phyloP scores from a whole-genome alignment of 2,113 vertebrate species.

The Hemicordylus capensis region DNA sequence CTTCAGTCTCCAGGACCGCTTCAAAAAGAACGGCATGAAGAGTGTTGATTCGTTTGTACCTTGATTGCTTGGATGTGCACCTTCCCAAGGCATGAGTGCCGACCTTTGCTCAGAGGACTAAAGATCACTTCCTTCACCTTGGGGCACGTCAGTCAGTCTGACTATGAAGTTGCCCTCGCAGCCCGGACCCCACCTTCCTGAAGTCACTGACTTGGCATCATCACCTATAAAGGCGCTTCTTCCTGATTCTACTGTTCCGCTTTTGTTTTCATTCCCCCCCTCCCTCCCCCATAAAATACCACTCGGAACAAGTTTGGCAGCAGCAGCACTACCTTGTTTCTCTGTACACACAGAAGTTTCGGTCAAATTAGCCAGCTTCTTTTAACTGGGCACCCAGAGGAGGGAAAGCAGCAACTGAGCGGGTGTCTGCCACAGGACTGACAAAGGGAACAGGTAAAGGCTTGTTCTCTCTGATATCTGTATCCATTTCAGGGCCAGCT shows the following conservation, averaged over 20 bases:
- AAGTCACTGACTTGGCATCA: background rate
- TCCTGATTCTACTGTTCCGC: slow-evolving; percentile 12
- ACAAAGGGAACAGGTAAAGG: background rate
- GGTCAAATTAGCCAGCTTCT: background rate
- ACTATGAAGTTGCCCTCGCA: background rate
- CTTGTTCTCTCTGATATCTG: background rate
- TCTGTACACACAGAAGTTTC: slow-evolving; percentile 31
- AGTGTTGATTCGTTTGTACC: background rate
- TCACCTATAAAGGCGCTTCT: background rate
- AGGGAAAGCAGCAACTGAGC: background rate
- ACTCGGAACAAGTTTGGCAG: slow-evolving; percentile 12
- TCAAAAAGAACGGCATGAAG: background rate
- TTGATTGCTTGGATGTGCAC: background rate
- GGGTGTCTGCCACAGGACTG: background rate
- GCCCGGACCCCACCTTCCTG: background rate
- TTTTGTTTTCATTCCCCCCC: background rate
- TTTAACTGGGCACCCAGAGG: background rate
- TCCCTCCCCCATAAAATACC: background rate
- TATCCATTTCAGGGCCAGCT: too few relatives aligned
- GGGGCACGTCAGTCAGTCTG: background rate
- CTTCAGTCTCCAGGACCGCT: too few relatives aligned
- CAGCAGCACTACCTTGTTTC: slow-evolving; percentile 1
- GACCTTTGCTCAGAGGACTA: slow-evolving; percentile 15
- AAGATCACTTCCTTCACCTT: background rate
- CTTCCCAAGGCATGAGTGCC: background rate